Evolutionary conservation across 2,797 vertebrate genomes (phyloP).

Genomic region (Manis javanica): DNA sequence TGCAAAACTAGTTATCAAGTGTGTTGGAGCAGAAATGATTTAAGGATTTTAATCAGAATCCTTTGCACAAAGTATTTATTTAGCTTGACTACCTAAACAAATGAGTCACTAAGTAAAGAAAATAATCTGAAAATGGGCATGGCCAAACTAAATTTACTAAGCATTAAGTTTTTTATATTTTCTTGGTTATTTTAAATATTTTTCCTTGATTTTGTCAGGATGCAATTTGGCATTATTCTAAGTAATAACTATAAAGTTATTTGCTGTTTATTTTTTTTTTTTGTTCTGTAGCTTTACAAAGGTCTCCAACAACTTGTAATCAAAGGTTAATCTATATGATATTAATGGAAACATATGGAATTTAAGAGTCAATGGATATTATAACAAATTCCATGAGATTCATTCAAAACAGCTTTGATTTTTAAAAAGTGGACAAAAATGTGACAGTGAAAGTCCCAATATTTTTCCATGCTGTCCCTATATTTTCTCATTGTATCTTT

Average conservation of each 20-base stretch:
- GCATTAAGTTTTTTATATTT: not conserved
- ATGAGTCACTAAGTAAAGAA: constrained; percentile 58
- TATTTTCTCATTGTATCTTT: not conserved
- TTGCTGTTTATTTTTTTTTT: not conserved
- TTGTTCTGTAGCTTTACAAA: not conserved
- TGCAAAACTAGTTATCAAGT: constrained; percentile 84
- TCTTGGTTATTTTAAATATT: constrained; percentile 1
- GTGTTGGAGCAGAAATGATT: constrained; percentile 85
- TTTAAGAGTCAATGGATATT: not conserved
- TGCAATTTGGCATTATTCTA: not conserved
- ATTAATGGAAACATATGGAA: not conserved
- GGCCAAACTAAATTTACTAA: not conserved
- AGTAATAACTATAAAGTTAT: not conserved
- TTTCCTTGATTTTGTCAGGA: not conserved
- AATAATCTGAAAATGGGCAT: constrained; percentile 48
- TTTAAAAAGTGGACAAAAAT: not conserved
- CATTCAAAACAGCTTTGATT: not conserved
- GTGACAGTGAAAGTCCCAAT: not conserved
- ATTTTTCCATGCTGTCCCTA: not conserved
- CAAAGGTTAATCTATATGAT: not conserved
- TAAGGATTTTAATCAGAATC: constrained; percentile 87
- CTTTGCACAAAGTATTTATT: constrained; percentile 73
- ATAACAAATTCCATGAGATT: not conserved
- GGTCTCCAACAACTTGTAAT: not conserved
- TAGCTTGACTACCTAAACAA: constrained; percentile 60